Conservation (phyloP, 1,140 invertebrate genomes). For the Drosophila rhopaloa region DNA sequence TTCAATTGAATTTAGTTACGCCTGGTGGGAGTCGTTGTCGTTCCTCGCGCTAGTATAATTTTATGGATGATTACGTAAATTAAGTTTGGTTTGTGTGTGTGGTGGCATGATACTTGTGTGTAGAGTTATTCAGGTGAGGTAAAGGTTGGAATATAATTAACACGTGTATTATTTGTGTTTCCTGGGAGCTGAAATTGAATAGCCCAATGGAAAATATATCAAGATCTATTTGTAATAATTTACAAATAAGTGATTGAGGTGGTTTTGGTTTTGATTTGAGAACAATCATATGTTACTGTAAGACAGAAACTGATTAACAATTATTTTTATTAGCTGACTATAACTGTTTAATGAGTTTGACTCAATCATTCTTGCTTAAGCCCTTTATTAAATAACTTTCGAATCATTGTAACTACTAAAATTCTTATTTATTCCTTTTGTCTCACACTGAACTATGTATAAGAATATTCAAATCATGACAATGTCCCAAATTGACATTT, state of each 20-base stretch:
- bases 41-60: conserved; percentile 31
- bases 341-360: no score
- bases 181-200: conserved; percentile 2
- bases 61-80: conserved; percentile 61
- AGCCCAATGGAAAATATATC: not conserved
- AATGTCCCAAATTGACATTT: conserved; percentile 22
- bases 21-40: conserved; percentile 30
- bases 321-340: no score
- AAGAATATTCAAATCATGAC: conserved; percentile 25
- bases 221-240: not conserved
- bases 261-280: not conserved
- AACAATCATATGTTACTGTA: not conserved
- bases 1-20: conserved; percentile 77
- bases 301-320: no score
- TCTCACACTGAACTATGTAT: not conserved
- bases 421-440: not conserved
- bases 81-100: conserved; percentile 50
- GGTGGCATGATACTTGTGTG: conserved; percentile 19
- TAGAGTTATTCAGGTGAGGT: conserved; percentile 1
- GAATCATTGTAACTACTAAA: no score
- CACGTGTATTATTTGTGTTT: conserved; percentile 10
- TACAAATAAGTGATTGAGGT: not conserved
- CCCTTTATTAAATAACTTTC: no score
- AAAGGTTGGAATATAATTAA: conserved; percentile 30
- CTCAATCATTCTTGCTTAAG: no score